Evolutionary conservation across 2,888 invertebrate species (phyloP), one percentile per base, ranked within the genome.

Genomic region (Acanthosepion lycidas): DNA sequence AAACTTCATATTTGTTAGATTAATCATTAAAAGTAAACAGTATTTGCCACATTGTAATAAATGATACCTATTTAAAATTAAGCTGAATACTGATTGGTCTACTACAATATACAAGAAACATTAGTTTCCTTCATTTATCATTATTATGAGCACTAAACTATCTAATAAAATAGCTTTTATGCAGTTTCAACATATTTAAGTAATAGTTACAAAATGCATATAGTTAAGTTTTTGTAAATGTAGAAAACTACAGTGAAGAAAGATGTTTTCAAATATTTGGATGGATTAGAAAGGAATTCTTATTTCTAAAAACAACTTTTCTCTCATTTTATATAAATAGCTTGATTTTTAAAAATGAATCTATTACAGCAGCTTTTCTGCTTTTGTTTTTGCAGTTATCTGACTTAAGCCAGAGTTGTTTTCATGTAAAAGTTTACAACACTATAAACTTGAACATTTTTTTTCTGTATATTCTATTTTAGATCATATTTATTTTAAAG

Each of bases 1-100:
- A 18, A 78, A n/a, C 78, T 78, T 78, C 78, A 78, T 78, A 78
- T 78, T 78, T 78, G 78, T n/a, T 78, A 78, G 78, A 78, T 78
- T n/a, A 78, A 78, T 78, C 78, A 78, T 33, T 33, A 78, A 78
- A 78, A 78, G n/a, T 78, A 78, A 78, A n/a, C n/a, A 78, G 78
- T 78, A n/a, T 33, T 78, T 15, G 33, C 78, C 78, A 15, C n/a
- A 78, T 78, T 78, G 12, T 78, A 78, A 78, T n/a, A 8, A n/a
- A 78, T n/a, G 78, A n/a, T 78, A 9, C 9, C n/a, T n/a, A 15
- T 12, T 78, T 78, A 28, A 78, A n/a, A 78, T 28, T 28, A 33
- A 78, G 59, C 59, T 59, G 59, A 59, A 20, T 59, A 59, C 6
- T 15, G 12, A 12, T 78, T 12, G 78, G 33, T 78, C 12, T 78